These are phyloP conservation scores for Trichopoda pennipes DNA, from an alignment of 2,888 invertebrate species.

Conservation along the genomic window DNA sequence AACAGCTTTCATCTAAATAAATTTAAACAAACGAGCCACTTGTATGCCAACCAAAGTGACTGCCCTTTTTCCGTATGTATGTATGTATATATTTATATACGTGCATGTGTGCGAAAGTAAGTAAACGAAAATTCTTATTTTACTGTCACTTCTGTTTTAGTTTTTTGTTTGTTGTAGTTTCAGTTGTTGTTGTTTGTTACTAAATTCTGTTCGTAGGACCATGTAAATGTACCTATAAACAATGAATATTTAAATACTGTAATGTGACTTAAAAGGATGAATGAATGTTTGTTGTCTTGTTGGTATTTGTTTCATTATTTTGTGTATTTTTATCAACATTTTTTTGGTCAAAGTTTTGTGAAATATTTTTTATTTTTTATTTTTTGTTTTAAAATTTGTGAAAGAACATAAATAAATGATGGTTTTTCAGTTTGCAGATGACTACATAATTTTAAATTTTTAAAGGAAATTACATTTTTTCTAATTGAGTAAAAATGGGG, in stretches of 20 bases:
- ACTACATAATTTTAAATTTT: no score
- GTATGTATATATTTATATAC: constrained; percentile 39
- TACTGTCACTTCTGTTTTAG: constrained; percentile 56
- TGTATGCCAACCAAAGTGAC: constrained; percentile 59
- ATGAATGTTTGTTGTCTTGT: constrained; percentile 24
- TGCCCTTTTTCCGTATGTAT: constrained; percentile 16
- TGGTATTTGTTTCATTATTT: background rate
- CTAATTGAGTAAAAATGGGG: no score
- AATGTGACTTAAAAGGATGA: constrained; percentile 43
- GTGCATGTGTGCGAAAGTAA: constrained; percentile 7
- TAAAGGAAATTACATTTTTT: no score
- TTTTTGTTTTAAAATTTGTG: no score
- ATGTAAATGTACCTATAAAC: constrained; percentile 26
- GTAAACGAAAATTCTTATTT: constrained; percentile 49
- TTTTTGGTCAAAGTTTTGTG: no score
- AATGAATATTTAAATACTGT: constrained; percentile 56
- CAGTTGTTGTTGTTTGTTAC: constrained; percentile 14
- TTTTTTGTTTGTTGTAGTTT: constrained; percentile 28
- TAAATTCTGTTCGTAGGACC: constrained; percentile 32
- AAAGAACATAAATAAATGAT: no score
- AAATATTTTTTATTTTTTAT: no score
- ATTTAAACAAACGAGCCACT: constrained; percentile 66
- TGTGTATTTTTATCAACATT: background rate
- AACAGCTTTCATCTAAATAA: constrained; percentile 43
- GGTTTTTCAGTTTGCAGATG: no score